Percentiles rank a stretch among this genome's conserved stretches.
phyloP scores from a whole-genome alignment of 2,797 vertebrate genomes.

The Syngnathus rostellatus region DNA sequence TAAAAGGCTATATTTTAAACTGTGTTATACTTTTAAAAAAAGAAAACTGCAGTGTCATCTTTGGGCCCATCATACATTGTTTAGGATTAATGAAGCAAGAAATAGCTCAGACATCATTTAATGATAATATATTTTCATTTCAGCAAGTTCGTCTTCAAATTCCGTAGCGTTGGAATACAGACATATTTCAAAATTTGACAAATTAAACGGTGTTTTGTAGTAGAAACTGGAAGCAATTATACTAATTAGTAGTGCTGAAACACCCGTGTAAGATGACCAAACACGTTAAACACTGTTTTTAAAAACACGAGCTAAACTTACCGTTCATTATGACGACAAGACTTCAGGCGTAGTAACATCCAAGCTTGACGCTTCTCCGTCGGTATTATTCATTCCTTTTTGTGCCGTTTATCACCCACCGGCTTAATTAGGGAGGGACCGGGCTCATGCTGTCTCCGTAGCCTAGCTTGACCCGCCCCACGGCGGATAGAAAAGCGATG shows the following conservation, averaged over 20 bases:
- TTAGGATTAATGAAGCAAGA: neutral
- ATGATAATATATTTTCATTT: neutral
- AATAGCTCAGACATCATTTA: neutral
- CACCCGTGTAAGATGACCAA: neutral
- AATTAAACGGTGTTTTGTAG: neutral
- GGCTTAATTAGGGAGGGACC: conserved; percentile 11
- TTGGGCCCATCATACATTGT: neutral
- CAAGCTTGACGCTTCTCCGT: conserved; percentile 14
- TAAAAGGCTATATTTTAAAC: neutral
- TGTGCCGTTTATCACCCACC: neutral
- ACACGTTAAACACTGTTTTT: neutral
- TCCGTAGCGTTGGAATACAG: neutral
- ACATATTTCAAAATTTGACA: neutral
- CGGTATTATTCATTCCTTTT: conserved; percentile 9
- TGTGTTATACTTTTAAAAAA: neutral
- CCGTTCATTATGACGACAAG: conserved; percentile 70
- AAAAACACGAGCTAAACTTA: conserved; percentile 45
- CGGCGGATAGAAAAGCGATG: conserved; percentile 37
- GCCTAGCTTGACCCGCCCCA: conserved; percentile 33
- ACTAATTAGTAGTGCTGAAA: neutral
- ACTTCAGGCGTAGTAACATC: conserved; percentile 24
- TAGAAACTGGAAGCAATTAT: neutral
- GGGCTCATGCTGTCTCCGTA: conserved; percentile 34
- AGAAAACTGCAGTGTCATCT: neutral
- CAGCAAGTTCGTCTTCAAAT: neutral